Evolutionary conservation across 2,113 vertebrate species (phyloP).

Genomic region (Vombatus ursinus): DNA sequence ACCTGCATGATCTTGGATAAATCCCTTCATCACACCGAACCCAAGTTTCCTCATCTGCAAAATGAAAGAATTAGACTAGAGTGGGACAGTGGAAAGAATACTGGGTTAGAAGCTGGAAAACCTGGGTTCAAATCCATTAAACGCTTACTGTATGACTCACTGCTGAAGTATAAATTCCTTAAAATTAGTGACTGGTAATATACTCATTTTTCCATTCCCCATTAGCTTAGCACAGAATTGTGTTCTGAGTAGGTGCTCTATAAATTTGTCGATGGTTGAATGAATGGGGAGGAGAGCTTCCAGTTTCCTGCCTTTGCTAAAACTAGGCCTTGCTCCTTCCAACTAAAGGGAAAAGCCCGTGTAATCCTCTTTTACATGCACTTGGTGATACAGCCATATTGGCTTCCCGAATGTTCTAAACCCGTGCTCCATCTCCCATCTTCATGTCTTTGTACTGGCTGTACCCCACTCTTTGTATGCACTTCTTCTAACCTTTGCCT

Average conservation of each 20-base stretch:
- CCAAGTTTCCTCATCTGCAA: not conserved
- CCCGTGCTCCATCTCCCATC: not conserved
- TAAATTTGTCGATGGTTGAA: not conserved
- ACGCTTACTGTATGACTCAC: not conserved
- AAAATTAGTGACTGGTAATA: not conserved
- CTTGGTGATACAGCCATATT: not conserved
- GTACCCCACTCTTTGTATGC: not conserved
- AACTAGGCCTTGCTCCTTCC: not conserved
- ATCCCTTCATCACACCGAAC: not conserved
- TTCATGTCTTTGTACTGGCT: not conserved
- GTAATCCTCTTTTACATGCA: not conserved
- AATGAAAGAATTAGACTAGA: not conserved
- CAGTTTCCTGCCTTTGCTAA: not conserved
- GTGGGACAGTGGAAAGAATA: not conserved
- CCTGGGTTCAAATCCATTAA: not conserved
- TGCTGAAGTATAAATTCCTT: not conserved
- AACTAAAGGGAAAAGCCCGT: not conserved
- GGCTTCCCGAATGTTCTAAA: not conserved
- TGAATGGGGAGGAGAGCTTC: not conserved
- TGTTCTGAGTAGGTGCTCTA: not conserved
- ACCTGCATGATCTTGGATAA: not conserved
- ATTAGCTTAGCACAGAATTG: not conserved
- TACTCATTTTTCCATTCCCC: not conserved
- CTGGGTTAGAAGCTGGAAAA: not conserved
- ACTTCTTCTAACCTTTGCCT: not conserved